Conservation (phyloP, 2,113 vertebrate species). For the Rhabdomys dilectus region DNA sequence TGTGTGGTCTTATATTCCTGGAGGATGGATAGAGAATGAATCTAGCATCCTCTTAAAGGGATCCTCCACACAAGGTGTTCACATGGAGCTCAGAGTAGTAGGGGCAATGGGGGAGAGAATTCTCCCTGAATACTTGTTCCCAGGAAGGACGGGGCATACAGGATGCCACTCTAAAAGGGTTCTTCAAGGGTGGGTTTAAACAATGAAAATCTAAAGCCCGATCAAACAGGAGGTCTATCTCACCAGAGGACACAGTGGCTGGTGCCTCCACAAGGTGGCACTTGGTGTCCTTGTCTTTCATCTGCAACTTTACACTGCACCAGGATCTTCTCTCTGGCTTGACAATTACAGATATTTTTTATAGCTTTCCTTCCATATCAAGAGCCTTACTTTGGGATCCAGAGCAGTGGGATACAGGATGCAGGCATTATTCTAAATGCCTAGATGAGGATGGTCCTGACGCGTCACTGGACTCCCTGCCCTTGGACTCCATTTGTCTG, state of each 20-base stretch:
- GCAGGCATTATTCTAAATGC: background rate
- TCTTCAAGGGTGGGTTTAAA: background rate
- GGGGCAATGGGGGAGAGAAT: fast-evolving
- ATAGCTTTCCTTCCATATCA: background rate
- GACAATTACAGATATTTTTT: background rate
- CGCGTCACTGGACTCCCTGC: fast-evolving
- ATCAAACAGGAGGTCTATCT: background rate
- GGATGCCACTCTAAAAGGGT: background rate
- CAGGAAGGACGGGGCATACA: background rate
- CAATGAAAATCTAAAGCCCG: background rate
- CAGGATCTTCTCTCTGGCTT: too few species aligned
- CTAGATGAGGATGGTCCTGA: fast-evolving
- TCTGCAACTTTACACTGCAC: background rate
- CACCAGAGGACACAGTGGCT: fast-evolving
- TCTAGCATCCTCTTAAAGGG: fast-evolving
- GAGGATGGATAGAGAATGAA: fast-evolving
- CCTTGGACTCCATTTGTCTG: background rate
- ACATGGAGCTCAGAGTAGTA: fast-evolving
- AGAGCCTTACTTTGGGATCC: background rate
- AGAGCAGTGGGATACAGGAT: background rate
- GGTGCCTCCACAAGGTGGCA: background rate
- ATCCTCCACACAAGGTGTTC: background rate
- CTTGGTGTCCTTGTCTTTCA: background rate
- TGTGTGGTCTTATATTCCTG: background rate
- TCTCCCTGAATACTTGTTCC: background rate